Evolutionary conservation across 2,888 invertebrate species (phyloP).

Genomic region (Branchipolynoe longqiensis): DNA sequence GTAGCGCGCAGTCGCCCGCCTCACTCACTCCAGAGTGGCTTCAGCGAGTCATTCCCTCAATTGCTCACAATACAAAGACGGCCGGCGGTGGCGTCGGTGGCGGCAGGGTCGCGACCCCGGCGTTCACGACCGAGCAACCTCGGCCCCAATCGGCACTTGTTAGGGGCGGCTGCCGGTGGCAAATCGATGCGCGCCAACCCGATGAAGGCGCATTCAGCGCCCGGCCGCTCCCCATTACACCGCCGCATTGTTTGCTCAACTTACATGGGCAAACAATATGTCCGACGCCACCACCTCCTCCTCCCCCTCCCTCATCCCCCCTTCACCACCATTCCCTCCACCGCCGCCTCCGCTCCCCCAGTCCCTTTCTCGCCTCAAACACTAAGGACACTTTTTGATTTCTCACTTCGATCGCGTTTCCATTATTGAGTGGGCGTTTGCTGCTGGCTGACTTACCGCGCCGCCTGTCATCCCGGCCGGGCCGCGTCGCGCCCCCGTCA

Average conservation of each 20-base stretch:
- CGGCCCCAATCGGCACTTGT: slow-evolving; percentile 35
- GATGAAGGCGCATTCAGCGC: slow-evolving; percentile 18
- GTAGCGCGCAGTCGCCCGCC: background rate
- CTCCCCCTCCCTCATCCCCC: no score
- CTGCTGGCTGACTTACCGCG: background rate
- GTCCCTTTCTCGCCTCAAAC: background rate
- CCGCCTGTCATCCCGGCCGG: background rate
- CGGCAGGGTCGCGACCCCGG: slow-evolving; percentile 37
- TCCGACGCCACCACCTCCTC: no score
- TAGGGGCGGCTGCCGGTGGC: no score
- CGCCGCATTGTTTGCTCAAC: slow-evolving; percentile 18
- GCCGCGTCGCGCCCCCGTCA: background rate
- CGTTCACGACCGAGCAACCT: background rate
- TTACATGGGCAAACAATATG: slow-evolving; percentile 24
- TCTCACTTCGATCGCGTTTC: slow-evolving; percentile 33
- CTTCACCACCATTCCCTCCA: no score
- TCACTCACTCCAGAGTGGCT: slow-evolving; percentile 3
- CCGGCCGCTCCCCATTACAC: slow-evolving; percentile 14
- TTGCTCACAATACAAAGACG: slow-evolving; percentile 33
- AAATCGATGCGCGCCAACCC: background rate
- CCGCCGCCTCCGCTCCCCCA: background rate
- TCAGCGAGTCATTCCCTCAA: background rate
- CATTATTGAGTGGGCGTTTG: slow-evolving; percentile 19
- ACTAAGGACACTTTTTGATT: slow-evolving; percentile 25
- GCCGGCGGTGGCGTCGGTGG: no score